phyloP scores from a whole-genome alignment of 2,888 invertebrate genomes.

The Drosophila birchii region DNA sequence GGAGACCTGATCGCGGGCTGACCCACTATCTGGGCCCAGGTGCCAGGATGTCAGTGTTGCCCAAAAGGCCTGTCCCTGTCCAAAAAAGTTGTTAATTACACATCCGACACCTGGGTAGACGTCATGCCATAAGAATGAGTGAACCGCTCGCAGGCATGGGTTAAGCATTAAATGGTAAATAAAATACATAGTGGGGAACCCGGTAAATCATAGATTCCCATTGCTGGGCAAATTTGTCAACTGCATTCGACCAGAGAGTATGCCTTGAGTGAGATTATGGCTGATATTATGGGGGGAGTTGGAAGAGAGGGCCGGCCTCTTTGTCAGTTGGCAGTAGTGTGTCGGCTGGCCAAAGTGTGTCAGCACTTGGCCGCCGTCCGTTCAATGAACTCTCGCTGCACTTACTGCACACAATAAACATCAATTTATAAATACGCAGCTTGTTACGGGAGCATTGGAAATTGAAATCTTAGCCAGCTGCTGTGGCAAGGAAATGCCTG shows the following conservation, averaged over 20 bases:
- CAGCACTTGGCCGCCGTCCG: slow-evolving; percentile 66
- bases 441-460: slow-evolving; percentile 67
- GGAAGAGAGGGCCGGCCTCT: slow-evolving; percentile 40
- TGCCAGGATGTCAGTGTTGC: slow-evolving; percentile 65
- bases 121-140: slow-evolving; percentile 22
- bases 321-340: slow-evolving; percentile 51
- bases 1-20: slow-evolving; percentile 34
- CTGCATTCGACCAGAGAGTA: slow-evolving; percentile 27
- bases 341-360: slow-evolving; percentile 74
- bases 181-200: slow-evolving; percentile 18
- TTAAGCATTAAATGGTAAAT: slow-evolving; percentile 1
- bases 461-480: slow-evolving; percentile 63
- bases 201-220: slow-evolving; percentile 50
- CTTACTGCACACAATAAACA: slow-evolving; percentile 71
- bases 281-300: slow-evolving; percentile 23
- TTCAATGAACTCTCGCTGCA: slow-evolving; percentile 73
- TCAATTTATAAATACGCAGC: slow-evolving; percentile 68
- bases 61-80: slow-evolving; percentile 18
- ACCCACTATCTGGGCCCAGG: slow-evolving; percentile 39
- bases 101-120: slow-evolving; percentile 34
- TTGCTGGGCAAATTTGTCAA: slow-evolving; percentile 64
- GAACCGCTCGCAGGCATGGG: neutral
- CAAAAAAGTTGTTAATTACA: slow-evolving; percentile 62
- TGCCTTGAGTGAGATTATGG: slow-evolving; percentile 48
- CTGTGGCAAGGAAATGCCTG: slow-evolving; percentile 36